Evolutionary conservation across 2,797 vertebrate genomes (phyloP), one percentile per base, ranked within the genome.

Genomic region (Hippocampus kuda): DNA sequence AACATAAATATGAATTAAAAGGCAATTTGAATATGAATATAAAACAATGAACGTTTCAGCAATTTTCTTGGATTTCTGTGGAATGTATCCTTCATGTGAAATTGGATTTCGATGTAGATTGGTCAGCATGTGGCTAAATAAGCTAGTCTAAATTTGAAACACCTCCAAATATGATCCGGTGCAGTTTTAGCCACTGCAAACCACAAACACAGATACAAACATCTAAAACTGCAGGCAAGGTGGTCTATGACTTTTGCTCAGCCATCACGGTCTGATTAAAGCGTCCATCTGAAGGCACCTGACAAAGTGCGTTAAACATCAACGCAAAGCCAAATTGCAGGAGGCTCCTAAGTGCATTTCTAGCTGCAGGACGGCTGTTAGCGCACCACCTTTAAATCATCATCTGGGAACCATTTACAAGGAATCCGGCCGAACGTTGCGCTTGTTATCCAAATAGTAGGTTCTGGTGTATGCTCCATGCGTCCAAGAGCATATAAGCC

Each of bases 361-460:
- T 65, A 49, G 49, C 44, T 48, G 44, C 44, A 16, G 63, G 61
- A 41, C 9, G 20, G 22, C 34, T 13, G 34, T 62, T 12, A 42
- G 24, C 44, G n/a, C 24, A 3, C 22, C 63, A 76, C 73, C 80
- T 61, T 61, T 61, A 83, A 69, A 78, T 67, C 30, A 59, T 68
- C 69, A 30, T 72, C 83, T 79, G 77, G 77, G 77, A 75, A 75
- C 68, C 71, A 30, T 27, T 65, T 48, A 44, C 18, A 72, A 76
- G 79, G 81, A 82, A 79, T 77, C 54, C 1, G 68, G 68, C 26
- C 4, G 20, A 48, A 53, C 5, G 11, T 18, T 5, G 44, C 49
- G 49, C 20, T 2, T 53, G 26, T 46, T 65, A 49, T 44, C 41
- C 41, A 64, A 64, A 64, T 65, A 48, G 44, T 9, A 48, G 42